These are phyloP conservation scores for Drosophila kuntzei DNA, from an alignment of 2,888 invertebrate genomes.

Conservation along the genomic window DNA sequence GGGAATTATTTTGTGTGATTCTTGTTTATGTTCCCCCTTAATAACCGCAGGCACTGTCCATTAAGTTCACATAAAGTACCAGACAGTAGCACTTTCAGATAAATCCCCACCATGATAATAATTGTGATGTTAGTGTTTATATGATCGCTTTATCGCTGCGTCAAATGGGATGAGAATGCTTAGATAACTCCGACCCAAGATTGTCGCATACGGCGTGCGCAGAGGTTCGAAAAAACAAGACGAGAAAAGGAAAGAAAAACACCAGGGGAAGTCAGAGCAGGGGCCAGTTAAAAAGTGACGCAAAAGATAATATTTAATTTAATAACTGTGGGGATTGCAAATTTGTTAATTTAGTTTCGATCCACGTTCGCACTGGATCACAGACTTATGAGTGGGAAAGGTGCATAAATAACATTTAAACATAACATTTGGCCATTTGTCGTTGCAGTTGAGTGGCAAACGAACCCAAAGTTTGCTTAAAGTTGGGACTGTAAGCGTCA, in stretches of 20 bases:
- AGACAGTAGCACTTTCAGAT: slow-evolving; percentile 55
- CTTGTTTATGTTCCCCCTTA: slow-evolving; percentile 10
- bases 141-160: slow-evolving; percentile 67
- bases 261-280: slow-evolving; percentile 35
- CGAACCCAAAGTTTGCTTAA: slow-evolving; percentile 14
- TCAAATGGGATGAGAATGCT: slow-evolving; percentile 57
- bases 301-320: slow-evolving; percentile 45
- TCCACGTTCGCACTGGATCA: slow-evolving; percentile 22
- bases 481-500: slow-evolving; percentile 11
- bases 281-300: slow-evolving; percentile 27
- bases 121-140: slow-evolving; percentile 50
- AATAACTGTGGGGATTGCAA: slow-evolving; percentile 26
- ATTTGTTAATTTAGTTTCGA: slow-evolving; percentile 27
- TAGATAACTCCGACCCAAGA: slow-evolving; percentile 61
- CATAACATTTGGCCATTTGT: slow-evolving; percentile 20
- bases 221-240: slow-evolving; percentile 16
- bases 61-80: slow-evolving; percentile 18
- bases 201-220: slow-evolving; percentile 64
- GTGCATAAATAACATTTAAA: background rate
- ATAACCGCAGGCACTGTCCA: slow-evolving; percentile 22
- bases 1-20: too few relatives aligned
- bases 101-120: slow-evolving; percentile 49
- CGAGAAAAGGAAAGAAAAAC: slow-evolving; percentile 21
- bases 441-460: slow-evolving; percentile 41
- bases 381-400: slow-evolving; percentile 12